Base-by-base conservation (phyloP, 2,797 vertebrate genomes). In the Alcedo quadribrachys region DNA sequence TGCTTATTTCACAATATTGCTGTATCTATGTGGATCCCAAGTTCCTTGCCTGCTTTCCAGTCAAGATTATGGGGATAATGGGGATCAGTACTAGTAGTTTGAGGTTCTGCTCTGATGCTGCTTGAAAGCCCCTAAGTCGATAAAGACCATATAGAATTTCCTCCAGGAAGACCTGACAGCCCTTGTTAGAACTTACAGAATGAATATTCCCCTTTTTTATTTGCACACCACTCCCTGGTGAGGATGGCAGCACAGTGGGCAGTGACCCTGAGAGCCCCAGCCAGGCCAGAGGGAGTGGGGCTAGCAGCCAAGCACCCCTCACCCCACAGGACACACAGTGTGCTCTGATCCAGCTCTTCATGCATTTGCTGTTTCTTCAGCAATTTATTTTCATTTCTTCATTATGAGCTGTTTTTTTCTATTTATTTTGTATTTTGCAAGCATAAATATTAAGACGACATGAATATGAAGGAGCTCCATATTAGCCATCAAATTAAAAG, bases 161-260 rank as follows among this genome's bases (percentile, higher is more conserved):
- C 30, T 7, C 21, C 54, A 37, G 24, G n/a, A 35, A 45, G 27
- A 75, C 25, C 10, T 81, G 27, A 51, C 11, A 84, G 42, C 27
- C 25, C 17, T 28, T 33, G 12, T 12, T 73, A 73, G 19, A 24
- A 25, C 40, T 55, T 60, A 15, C 9, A 68, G 57, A 43, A 62
- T 18, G 21, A 28, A 11, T 69, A 67, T 48, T 50, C 15, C 67
- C 67, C 30, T 55, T 32, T 63, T 33, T 67, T 20, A 30, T 51
- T 51, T 66, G 66, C 55, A 11, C 2, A 0, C 42, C 2, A 0
- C 45, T 12, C 30, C 6, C 28, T 75, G 13, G 61, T 78, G 74
- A 65, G 73, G 48, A 20, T 20, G 69, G 37, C 60, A 69, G 22
- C 16, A 18, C 11, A 54, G 51, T 14, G 28, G 1, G 4, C 17